Percentiles rank a stretch among this genome's conserved stretches.
Evolutionary conservation across 2,888 invertebrate species (phyloP).

Genomic region (Augiades crinisus): DNA sequence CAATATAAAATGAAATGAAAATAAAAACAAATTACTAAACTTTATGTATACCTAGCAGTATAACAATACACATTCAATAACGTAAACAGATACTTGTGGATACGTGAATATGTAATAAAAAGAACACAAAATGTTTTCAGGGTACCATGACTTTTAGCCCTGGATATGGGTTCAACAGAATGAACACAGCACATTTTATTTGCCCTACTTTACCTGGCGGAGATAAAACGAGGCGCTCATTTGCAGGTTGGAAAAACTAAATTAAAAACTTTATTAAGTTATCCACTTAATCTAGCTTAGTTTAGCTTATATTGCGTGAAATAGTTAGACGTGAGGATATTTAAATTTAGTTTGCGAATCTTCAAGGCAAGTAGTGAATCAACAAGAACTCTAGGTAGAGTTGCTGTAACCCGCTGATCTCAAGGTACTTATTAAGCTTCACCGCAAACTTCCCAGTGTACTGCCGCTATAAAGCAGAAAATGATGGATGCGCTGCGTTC

Average conservation of each 20-base stretch:
- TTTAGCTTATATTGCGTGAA: no score
- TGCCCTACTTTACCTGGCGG: conserved; percentile 14
- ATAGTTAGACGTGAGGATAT: no score
- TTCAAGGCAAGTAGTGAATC: neutral
- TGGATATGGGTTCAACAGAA: conserved; percentile 8
- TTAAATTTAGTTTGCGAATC: no score
- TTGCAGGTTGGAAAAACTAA: conserved; percentile 13
- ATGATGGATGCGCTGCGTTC: no score
- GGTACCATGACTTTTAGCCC: neutral
- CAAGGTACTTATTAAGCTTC: no score
- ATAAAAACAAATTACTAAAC: neutral
- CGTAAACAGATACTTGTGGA: conserved; percentile 5
- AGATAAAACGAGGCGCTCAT: conserved; percentile 6
- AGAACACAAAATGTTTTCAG: conserved; percentile 12
- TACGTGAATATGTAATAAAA: conserved; percentile 14
- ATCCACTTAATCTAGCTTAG: neutral
- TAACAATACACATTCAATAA: neutral
- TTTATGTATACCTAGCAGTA: no score
- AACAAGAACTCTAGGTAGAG: no score
- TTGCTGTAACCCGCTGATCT: no score
- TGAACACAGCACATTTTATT: conserved; percentile 15
- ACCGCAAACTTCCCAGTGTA: no score
- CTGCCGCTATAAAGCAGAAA: no score
- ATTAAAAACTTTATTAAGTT: conserved; percentile 8
- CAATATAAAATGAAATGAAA: neutral